Percentiles rank a stretch among this genome's conserved stretches.
phyloP scores from a whole-genome alignment of 2,888 invertebrate species.

The Andrena praecox region DNA sequence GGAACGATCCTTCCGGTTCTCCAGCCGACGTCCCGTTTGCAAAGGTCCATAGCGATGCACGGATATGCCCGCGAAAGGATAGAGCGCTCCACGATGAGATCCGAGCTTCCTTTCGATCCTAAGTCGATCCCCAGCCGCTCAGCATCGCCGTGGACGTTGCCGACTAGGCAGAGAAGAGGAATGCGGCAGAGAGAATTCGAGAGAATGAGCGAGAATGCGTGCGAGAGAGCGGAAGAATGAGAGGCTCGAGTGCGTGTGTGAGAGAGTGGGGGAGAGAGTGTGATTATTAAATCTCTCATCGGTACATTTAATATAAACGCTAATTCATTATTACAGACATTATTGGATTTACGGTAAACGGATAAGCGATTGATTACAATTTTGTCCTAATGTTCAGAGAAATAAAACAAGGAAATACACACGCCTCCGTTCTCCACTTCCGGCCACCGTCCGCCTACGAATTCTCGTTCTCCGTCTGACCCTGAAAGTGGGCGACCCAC shows the following conservation, averaged over 20 bases:
- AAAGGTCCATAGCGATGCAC: conserved; percentile 17
- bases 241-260: conserved; percentile 10
- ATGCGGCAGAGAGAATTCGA: background rate
- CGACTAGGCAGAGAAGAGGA: background rate
- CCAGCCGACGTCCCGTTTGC: conserved; percentile 32
- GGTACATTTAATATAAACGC: conserved; percentile 80
- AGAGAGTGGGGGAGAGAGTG: conserved; percentile 30
- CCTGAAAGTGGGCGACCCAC: background rate
- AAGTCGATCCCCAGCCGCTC: conserved; percentile 10
- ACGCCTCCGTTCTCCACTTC: conserved; percentile 55
- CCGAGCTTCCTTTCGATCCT: conserved; percentile 1
- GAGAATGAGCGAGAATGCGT: background rate
- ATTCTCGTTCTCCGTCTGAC: conserved; percentile 2
- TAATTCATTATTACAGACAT: conserved; percentile 81
- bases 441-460: conserved; percentile 23
- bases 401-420: conserved; percentile 79
- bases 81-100: background rate
- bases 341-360: conserved; percentile 80
- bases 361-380: conserved; percentile 78
- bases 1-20: background rate
- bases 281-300: conserved; percentile 78
- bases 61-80: background rate
- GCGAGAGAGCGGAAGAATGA: conserved; percentile 33
- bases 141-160: conserved; percentile 19
- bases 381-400: conserved; percentile 82